Conservation (phyloP, 2,888 invertebrate species). For the Cyaniris semiargus region DNA sequence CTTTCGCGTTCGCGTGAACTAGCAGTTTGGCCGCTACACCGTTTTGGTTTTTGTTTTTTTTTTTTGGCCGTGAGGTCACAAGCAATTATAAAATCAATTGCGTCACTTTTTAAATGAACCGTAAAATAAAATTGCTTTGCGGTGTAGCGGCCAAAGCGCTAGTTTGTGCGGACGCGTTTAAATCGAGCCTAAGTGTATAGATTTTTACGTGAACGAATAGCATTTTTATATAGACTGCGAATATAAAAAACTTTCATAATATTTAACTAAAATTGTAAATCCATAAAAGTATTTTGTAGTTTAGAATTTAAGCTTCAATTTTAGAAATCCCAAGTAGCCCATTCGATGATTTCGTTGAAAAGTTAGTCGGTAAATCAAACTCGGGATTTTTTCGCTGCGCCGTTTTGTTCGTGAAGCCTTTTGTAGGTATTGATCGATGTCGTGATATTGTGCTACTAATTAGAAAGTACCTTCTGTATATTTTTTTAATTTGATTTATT, state of each 20-base stretch:
- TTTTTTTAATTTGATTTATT: background rate
- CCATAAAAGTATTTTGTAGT: background rate
- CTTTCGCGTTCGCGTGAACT: too few species aligned
- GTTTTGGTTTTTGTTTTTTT: too few species aligned
- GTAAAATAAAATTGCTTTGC: too few species aligned
- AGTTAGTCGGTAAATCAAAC: constrained; percentile 2
- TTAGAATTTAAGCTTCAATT: background rate
- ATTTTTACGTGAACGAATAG: background rate
- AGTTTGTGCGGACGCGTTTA: too few species aligned
- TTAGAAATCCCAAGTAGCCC: background rate
- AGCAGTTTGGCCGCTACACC: too few species aligned
- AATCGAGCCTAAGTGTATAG: too few species aligned
- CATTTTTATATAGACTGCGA: background rate
- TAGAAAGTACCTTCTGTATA: background rate
- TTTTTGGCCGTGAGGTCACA: too few species aligned
- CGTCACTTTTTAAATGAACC: too few species aligned
- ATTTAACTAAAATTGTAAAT: background rate
- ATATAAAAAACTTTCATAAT: background rate
- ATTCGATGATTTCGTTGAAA: constrained; percentile 10
- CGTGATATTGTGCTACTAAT: background rate
- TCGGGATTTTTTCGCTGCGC: constrained; percentile 3
- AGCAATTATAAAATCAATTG: too few species aligned
- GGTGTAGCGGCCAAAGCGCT: too few species aligned
- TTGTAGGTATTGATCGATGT: background rate
- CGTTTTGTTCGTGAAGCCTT: constrained; percentile 2